Evolutionary conservation across 2,113 vertebrate species (phyloP), one percentile per base, ranked within the genome.

Genomic region (Diphyllodes magnificus): DNA sequence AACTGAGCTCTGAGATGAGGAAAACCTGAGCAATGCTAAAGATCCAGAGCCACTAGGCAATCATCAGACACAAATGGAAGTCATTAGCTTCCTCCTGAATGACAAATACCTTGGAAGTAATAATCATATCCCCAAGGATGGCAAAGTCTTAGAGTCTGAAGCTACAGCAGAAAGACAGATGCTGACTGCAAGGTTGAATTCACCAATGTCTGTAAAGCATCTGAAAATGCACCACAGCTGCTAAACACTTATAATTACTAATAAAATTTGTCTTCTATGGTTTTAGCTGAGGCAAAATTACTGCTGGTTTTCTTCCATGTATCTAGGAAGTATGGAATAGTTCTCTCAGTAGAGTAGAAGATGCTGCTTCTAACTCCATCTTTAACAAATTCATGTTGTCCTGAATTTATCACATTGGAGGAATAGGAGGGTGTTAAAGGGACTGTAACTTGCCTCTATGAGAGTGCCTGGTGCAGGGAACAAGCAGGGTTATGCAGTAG

Each of bases 81-180:
- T 77, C 53, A 92, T 93, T 92, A 84, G 53, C 69, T 86, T 90
- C 81, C 88, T 88, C 65, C 69, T 86, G 87, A 79, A 91, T 65
- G 70, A 92, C 66, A 87, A 79, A 87, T 76, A 89, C 27, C 31
- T 87, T 33, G 33, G 61, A 79, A n/a, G 31, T 59, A 90, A 73
- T 90, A 69, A 81, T 80, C 57, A 92, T 93, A 86, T 85, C 49
- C 69, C 79, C 24, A 76, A 79, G 60, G 47, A 66, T 66, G 64
- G 69, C 7, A 23, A 86, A 81, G 40, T 60, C 61, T 64, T 54
- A 28, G 68, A 86, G 31, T 87, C 60, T 92, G 91, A 91, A 90
- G 73, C 44, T 80, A 51, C 30, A 72, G 35, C 33, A 88, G 81
- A 53, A 77, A 84, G 65, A 94, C 40, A 87, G 40, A 76, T 82